phyloP scores from a whole-genome alignment of 2,797 vertebrate species.

The Falco peregrinus region DNA sequence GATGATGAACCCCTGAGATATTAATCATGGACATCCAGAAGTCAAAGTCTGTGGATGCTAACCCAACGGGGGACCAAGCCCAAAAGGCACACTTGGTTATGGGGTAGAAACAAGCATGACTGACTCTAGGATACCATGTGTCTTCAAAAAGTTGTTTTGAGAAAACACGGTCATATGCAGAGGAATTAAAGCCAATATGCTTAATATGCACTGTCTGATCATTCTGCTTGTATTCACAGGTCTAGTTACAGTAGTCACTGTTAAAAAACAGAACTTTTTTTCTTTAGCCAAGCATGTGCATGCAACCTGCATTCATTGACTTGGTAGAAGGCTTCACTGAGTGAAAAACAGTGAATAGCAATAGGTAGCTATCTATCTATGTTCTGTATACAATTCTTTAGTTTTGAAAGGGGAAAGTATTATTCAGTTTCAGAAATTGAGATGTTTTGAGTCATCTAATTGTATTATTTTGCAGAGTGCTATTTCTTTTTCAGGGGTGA shows the following conservation, averaged over 20 bases:
- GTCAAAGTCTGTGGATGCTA: background rate
- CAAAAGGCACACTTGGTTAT: background rate
- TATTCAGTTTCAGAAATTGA: background rate
- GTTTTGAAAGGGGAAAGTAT: background rate
- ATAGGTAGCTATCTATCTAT: background rate
- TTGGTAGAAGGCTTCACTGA: background rate
- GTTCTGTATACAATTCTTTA: background rate
- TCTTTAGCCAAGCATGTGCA: accelerated
- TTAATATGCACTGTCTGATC: background rate
- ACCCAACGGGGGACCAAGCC: background rate
- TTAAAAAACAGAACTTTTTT: background rate
- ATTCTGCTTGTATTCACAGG: background rate
- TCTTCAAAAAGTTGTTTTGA: background rate
- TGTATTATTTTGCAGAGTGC: background rate
- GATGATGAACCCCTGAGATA: background rate
- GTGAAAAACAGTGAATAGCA: background rate
- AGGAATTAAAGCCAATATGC: background rate
- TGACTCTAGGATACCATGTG: background rate
- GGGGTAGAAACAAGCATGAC: background rate
- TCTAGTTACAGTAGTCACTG: background rate
- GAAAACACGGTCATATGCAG: background rate
- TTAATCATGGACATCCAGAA: background rate
- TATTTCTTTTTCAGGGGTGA: background rate
- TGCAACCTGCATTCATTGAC: background rate
- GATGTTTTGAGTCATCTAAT: background rate